Evolutionary conservation across 2,797 vertebrate species (phyloP).

Genomic region (Syngnathus acus): DNA sequence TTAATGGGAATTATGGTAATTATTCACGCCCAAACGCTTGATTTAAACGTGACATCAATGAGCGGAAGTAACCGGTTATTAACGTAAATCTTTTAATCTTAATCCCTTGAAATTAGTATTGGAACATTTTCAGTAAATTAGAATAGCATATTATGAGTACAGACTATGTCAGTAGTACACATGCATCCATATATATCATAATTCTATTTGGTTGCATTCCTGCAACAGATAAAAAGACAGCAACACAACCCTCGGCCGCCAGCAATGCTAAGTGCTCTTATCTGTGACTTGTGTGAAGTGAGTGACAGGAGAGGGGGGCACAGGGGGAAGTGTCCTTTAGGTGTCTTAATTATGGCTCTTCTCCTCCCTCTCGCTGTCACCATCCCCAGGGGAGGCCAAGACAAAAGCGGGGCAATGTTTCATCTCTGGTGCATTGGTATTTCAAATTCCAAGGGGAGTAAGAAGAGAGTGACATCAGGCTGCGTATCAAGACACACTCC

Average conservation of each 20-base stretch:
- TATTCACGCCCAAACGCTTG: not conserved
- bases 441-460: slow-evolving; percentile 58
- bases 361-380: slow-evolving; percentile 64
- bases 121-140: not conserved
- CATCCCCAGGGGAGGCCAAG: slow-evolving; percentile 54
- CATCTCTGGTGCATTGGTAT: slow-evolving; percentile 63
- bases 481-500: slow-evolving; percentile 41
- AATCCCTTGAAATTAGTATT: not conserved
- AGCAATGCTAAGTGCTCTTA: slow-evolving; percentile 45
- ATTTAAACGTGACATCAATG: not conserved
- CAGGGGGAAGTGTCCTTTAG: slow-evolving; percentile 63
- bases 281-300: slow-evolving; percentile 53
- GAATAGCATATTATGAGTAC: not conserved
- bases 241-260: not conserved
- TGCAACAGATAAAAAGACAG: not conserved
- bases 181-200: not conserved
- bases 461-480: slow-evolving; percentile 40
- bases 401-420: slow-evolving; percentile 65
- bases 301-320: slow-evolving; percentile 57
- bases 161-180: not conserved
- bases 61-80: not conserved
- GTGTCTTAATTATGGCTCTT: slow-evolving; percentile 66
- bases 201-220: not conserved
- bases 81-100: not conserved
- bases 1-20: not conserved